Evolutionary conservation across 2,888 invertebrate species (phyloP), one percentile per base, ranked within the genome.

Genomic region (Matsumyia berberina): DNA sequence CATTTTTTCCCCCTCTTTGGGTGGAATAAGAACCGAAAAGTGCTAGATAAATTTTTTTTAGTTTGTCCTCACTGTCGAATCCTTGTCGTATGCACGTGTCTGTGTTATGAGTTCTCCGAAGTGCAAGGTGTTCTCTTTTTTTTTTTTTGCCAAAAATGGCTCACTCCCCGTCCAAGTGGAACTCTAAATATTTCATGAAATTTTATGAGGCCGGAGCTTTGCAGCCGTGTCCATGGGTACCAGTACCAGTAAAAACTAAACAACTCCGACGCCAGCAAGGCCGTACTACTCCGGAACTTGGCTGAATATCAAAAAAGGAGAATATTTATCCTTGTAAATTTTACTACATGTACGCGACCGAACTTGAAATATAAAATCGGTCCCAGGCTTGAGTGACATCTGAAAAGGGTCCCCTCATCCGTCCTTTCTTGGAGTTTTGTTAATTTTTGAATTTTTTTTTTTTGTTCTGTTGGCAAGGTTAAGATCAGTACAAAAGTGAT

Each of bases 151-250:
- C 24, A 4, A 24, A 24, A 24, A 24, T n/a, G 11, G 11, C 0
- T 24, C 7, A 24, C 11, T 31, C 31, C 5, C 6, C 0, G 44
- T 35, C 53, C 70, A 78, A 58, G 51, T 2, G 49, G 6, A 53
- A 64, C 69, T 62, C 19, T 37, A 55, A 64, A 55, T n/a, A 62
- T 39, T 78, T 78, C 46, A 78, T 64, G n/a, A 69, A 49, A 64
- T 55, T 70, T 31, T 44, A 70, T 49, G 57, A 46, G 78, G 78
- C 64, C 62, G 70, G 70, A 70, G 69, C 49, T 69, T 70, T 12
- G 66, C 1, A 15, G 17, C 42, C 39, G 29, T 42, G 42, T 12
- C 24, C 8, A 29, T 15, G 35, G 17, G 11, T 11, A 55, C 35
- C 19, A 35, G 17, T 9, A 24, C 24, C 24, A 24, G 1, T 5